Conservation (phyloP, 2,113 vertebrate species). For the Mionectes macconnelli region DNA sequence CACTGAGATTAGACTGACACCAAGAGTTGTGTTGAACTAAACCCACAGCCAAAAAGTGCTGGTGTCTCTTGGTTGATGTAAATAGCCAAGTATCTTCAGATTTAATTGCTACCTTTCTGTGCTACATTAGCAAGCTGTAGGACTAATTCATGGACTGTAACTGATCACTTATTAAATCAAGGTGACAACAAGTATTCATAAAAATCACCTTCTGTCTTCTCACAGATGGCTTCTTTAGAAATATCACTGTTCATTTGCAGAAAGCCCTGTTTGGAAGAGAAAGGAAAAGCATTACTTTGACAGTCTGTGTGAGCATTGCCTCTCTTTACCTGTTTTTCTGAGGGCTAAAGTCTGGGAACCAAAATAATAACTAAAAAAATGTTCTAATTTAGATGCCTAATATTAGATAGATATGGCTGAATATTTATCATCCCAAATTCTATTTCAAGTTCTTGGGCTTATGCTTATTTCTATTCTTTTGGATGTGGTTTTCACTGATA, state of each 20-base stretch:
- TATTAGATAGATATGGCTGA: neutral
- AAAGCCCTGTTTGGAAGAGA: neutral
- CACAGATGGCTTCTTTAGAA: neutral
- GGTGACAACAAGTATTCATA: neutral
- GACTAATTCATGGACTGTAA: neutral
- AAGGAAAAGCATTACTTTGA: neutral
- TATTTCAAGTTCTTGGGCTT: neutral
- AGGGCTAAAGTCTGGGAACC: neutral
- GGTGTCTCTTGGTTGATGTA: neutral
- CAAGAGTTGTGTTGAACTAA: slow-evolving; percentile 55
- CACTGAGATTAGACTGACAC: slow-evolving; percentile 64
- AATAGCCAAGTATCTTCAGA: neutral
- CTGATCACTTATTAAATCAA: neutral
- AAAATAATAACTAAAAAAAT: neutral
- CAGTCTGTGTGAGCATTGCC: neutral
- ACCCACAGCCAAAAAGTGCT: neutral
- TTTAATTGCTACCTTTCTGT: neutral
- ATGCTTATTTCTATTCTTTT: neutral
- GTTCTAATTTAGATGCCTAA: neutral
- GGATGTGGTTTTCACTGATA: neutral
- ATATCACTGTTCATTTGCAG: neutral
- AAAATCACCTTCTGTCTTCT: neutral
- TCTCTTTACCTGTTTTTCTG: neutral
- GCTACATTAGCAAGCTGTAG: neutral
- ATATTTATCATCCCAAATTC: neutral